Evolutionary conservation across 2,797 vertebrate genomes (phyloP), one percentile per base, ranked within the genome.

Genomic region (Miichthys miiuy): DNA sequence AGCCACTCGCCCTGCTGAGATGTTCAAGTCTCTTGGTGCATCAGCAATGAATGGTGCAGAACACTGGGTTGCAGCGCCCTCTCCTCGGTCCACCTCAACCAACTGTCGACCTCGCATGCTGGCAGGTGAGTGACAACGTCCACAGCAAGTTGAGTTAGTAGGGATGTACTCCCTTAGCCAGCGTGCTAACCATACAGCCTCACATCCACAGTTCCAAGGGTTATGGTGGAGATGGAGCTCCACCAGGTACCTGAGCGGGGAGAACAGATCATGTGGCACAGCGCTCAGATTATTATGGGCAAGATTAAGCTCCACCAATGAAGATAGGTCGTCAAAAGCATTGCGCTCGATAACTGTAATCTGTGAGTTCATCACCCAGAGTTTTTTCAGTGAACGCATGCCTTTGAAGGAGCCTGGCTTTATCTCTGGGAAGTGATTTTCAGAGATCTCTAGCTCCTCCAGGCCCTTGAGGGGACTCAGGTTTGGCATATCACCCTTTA

Each of bases 291-390:
- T 99, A 84, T 99, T 99, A 93, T 99, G 98, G 87, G 98, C 98
- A 79, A 99, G 89, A 93, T 99, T 99, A 77, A 99, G 96, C 89
- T 99, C 98, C 92, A 97, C 97, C 91, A 99, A 89, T 1, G 97
- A 96, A 41, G 96, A 95, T 63, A 99, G 93, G 85, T 96, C 97
- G 3, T 99, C 98, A 62, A 99, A 99, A 85, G 97, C 97, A 54
- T 99, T 99, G 8, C 97, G 96, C 87, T 99, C 98, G 65, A 99
- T 97, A 80, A 94, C 75, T 86, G 93, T 96, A 87, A 99, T 96
- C 94, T 99, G 97, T 1, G 98, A 98, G 95, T 98, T 99, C 98
- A 99, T 99, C 71, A 99, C 96, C 98, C 98, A 99, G 46, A 99
- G 94, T 87, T 99, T 99, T 81, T 97, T 98, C 66, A 99, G 95